Evolutionary conservation across 2,888 invertebrate species (phyloP).

Genomic region (Torymus tubicola): DNA sequence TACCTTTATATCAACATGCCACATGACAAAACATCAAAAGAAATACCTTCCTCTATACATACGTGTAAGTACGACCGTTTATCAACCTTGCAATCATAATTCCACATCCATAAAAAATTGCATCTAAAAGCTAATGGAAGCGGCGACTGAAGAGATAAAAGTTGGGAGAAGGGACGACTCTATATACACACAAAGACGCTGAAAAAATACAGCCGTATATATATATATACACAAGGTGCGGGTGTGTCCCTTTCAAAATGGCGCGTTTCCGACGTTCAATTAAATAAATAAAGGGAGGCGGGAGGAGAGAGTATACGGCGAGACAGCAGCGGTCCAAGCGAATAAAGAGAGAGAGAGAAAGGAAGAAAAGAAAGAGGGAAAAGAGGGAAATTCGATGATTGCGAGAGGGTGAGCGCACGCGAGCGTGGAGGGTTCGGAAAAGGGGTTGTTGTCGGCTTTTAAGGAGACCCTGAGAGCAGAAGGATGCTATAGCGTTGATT

Average conservation of each 20-base stretch:
- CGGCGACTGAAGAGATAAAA: conserved; percentile 10
- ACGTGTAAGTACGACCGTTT: too few relatives aligned
- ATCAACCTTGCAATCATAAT: too few relatives aligned
- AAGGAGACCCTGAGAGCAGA: too few relatives aligned
- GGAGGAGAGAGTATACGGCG: conserved; percentile 51
- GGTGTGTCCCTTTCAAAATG: conserved; percentile 60
- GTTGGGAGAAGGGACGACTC: neutral
- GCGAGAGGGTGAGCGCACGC: conserved; percentile 46
- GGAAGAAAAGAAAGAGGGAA: neutral
- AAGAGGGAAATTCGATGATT: conserved; percentile 15
- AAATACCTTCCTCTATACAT: too few relatives aligned
- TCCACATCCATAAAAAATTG: conserved; percentile 49
- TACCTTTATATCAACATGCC: too few relatives aligned
- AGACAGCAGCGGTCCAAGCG: conserved; percentile 58
- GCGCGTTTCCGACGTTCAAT: conserved; percentile 61
- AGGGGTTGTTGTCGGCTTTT: neutral
- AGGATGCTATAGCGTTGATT: neutral
- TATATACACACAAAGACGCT: conserved; percentile 22
- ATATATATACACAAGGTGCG: neutral
- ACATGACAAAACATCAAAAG: too few relatives aligned
- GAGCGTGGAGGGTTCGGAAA: conserved; percentile 56
- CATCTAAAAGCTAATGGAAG: conserved; percentile 50
- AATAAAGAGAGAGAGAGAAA: conserved; percentile 57
- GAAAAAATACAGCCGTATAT: conserved; percentile 9
- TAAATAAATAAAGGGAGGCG: conserved; percentile 62